Conservation (phyloP, 2,113 vertebrate genomes). For the Tragelaphus imberbis region DNA sequence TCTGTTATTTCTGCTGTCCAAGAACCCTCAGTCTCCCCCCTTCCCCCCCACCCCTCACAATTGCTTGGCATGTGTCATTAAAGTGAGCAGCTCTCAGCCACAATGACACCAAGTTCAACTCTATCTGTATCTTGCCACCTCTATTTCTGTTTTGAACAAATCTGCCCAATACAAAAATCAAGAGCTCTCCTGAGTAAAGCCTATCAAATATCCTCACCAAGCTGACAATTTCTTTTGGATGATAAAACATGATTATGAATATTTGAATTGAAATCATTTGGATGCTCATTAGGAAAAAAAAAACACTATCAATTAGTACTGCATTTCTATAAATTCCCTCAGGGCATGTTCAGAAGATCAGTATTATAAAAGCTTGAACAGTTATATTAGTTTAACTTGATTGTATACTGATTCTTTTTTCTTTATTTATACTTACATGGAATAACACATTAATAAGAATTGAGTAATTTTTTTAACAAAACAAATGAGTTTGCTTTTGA, state of each 20-base stretch:
- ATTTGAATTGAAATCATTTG: constrained; percentile 37
- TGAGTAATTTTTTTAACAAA: constrained; percentile 29
- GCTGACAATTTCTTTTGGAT: not conserved
- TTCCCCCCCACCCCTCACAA: fast-evolving
- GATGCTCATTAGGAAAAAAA: not conserved
- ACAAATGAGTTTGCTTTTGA: constrained; percentile 49
- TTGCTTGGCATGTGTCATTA: not conserved
- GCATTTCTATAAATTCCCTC: not conserved
- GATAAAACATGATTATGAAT: constrained; percentile 30
- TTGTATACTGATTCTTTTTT: constrained; percentile 16
- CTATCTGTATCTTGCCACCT: not conserved
- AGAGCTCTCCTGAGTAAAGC: not conserved
- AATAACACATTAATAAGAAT: constrained; percentile 45
- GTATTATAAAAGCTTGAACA: not conserved
- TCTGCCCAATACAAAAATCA: not conserved
- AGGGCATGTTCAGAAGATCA: not conserved
- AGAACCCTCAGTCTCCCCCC: not conserved
- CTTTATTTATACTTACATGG: constrained; percentile 5
- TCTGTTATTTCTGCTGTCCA: not conserved
- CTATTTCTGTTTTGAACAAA: not conserved
- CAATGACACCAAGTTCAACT: not conserved
- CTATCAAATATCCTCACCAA: not conserved
- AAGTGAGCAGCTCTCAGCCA: not conserved
- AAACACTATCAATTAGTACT: not conserved
- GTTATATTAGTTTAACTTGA: constrained; percentile 34